Conservation (phyloP, 2,888 invertebrate genomes). For the Sarcophaga variegata region DNA sequence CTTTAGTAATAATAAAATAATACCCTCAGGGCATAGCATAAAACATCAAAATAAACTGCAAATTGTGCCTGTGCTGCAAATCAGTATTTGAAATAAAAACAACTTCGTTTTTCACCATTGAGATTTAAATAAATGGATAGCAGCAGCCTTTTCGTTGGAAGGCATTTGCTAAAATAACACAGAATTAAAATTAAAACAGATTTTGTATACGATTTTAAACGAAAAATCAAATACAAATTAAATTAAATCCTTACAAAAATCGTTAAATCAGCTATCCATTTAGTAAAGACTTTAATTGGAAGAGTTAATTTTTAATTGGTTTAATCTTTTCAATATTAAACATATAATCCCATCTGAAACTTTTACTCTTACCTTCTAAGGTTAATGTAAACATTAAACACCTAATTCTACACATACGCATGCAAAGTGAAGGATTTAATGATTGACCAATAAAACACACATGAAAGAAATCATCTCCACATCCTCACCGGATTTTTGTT, state of each 20-base stretch:
- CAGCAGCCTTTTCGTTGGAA: conserved; percentile 13
- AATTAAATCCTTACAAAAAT: background rate
- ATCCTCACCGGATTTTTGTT: background rate
- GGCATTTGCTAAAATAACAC: conserved; percentile 9
- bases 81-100: conserved; percentile 24
- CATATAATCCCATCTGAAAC: background rate
- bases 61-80: too few species aligned
- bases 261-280: background rate
- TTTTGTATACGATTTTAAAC: background rate
- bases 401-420: background rate
- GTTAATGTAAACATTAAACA: conserved; percentile 8
- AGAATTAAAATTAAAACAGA: background rate
- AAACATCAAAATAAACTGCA: conserved; percentile 27
- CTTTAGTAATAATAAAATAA: conserved; percentile 36
- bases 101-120: conserved; percentile 37
- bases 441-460: too few species aligned
- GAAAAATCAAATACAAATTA: conserved; percentile 16
- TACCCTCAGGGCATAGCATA: conserved; percentile 30
- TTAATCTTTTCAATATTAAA: background rate
- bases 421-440: too few species aligned
- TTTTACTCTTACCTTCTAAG: background rate
- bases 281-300: background rate
- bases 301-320: background rate
- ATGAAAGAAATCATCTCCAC: background rate
- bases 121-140: conserved; percentile 49